phyloP scores from a whole-genome alignment of 2,797 vertebrate species.

The Smutsia temminckii region DNA sequence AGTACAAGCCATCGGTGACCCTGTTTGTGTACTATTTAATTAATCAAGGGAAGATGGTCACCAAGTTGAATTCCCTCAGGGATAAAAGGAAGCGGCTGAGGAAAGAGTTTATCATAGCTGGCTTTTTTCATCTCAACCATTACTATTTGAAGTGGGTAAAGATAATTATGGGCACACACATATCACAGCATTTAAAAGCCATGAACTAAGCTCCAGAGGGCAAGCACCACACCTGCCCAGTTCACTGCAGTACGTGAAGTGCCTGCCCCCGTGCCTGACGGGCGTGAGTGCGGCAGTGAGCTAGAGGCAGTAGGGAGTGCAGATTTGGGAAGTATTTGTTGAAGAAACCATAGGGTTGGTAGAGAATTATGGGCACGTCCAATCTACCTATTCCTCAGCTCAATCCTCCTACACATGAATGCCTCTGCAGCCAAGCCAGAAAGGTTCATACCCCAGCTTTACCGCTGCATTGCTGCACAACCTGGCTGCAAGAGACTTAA shows the following conservation, averaged over 20 bases:
- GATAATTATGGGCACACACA: not conserved
- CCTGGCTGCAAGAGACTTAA: not conserved
- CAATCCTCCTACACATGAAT: not conserved
- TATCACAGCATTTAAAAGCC: not conserved
- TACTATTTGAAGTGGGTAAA: not conserved
- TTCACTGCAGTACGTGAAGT: not conserved
- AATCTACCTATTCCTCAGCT: not conserved
- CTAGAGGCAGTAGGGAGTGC: accelerated
- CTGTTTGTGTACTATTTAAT: not conserved
- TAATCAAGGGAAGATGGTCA: not conserved
- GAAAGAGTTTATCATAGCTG: not conserved
- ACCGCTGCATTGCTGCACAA: not conserved
- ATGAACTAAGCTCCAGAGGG: not conserved
- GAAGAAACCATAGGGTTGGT: not conserved
- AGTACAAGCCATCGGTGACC: not conserved
- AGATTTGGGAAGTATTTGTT: not conserved
- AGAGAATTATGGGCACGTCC: not conserved
- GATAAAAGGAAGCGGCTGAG: not conserved
- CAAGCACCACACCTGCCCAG: not conserved
- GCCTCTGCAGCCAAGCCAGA: not conserved
- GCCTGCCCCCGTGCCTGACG: no score
- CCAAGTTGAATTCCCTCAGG: not conserved
- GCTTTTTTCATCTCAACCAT: not conserved
- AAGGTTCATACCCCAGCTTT: not conserved
- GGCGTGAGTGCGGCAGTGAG: accelerated